Percentiles rank a stretch among this genome's conserved stretches.
Conservation (phyloP, 1,140 invertebrate species). For the Aleiodes sp. region DNA sequence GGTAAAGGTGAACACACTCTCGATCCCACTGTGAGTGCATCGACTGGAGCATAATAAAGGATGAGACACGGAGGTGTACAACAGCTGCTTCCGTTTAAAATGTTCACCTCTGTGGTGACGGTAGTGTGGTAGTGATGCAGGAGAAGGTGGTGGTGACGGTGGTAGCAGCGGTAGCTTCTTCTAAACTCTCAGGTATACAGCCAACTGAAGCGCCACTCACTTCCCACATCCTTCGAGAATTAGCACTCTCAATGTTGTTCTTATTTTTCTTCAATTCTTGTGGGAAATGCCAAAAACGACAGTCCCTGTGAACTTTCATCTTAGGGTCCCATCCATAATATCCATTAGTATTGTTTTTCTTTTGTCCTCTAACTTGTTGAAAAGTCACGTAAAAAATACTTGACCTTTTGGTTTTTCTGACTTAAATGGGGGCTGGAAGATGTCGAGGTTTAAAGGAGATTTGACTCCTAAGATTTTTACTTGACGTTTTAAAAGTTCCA, state of each 20-base stretch:
- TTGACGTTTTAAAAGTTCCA: neutral
- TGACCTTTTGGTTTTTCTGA: neutral
- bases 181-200: constrained; percentile 1
- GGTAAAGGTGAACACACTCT: neutral
- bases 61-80: constrained; percentile 37
- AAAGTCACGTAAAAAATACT: constrained; percentile 5
- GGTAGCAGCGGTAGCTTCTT: too few species aligned
- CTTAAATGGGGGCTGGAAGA: neutral
- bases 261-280: constrained; percentile 21
- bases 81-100: constrained; percentile 53
- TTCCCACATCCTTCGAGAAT: constrained; percentile 18
- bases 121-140: constrained; percentile 14
- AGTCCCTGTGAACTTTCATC: neutral
- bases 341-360: constrained; percentile 3
- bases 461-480: neutral
- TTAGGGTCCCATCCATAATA: neutral
- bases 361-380: neutral
- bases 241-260: neutral
- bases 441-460: neutral
- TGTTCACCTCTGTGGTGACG: constrained; percentile 27
- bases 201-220: constrained; percentile 3
- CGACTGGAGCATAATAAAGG: constrained; percentile 28
- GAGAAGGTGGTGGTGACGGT: too few species aligned
- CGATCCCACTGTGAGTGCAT: constrained; percentile 10
- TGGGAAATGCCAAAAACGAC: constrained; percentile 19